Evolutionary conservation across 2,113 vertebrate species (phyloP), one percentile per base, ranked within the genome.

Genomic region (Meleagris gallopavo): DNA sequence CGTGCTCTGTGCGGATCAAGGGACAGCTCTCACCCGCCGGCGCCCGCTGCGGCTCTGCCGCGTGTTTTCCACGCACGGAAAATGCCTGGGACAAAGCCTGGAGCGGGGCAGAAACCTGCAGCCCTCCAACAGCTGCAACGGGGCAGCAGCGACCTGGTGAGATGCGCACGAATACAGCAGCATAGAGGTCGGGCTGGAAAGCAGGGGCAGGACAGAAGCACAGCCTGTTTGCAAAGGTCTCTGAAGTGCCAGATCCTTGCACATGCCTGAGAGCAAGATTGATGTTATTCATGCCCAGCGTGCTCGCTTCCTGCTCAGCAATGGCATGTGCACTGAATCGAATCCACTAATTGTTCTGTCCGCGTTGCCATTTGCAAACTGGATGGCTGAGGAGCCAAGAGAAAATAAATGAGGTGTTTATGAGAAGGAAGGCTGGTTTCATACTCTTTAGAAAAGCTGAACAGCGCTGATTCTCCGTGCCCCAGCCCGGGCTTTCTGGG

Each of bases 371-470:
- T 96, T 93, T 94, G 97, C 97, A 94, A 97, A 96, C 96, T 79
- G 88, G 95, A 97, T 96, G 61, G 67, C 94, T 96, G 74, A 82
- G 94, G 94, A 88, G 97, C 97, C 95, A 73, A 92, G 89, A 97
- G 97, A 95, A 97, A 98, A 97, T 96, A 97, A 98, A 97, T 95
- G 97, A 89, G 96, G 96, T 96, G 97, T 97, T 98, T 93, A 94
- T 93, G 64, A 88, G 85, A 74, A 71, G 75, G 72, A 89, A 91
- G 67, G 85, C 82, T 89, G 82, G 77, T 71, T 89, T 91, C 93
- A 89, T 94, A 94, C 70, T 50, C 80, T 79, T 81, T 67, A 79
- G 79, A 94, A 95, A 93, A 91, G 85, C 77, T 32, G 80, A 89
- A 1, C 52, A 65, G 73, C 81, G 46, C 86, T 5, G 62, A 86